Evolutionary conservation across 1,140 invertebrate genomes (phyloP), one percentile per base, ranked within the genome.

Genomic region (Drosophila punjabiensis): DNA sequence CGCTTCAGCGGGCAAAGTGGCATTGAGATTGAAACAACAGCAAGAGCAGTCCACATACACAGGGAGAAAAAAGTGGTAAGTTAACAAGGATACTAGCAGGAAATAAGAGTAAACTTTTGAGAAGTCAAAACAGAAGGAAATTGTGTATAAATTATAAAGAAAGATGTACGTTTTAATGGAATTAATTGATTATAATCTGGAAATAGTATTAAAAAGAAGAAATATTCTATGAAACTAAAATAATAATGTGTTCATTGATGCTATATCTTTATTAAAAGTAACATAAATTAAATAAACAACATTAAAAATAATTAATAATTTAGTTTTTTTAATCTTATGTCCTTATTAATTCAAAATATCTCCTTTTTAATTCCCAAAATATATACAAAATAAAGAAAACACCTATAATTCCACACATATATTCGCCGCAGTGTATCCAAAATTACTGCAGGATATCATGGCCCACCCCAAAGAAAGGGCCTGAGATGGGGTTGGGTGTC

Each of bases 1-100:
- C 79, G 64, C 63, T 67, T 60, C 45, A 45, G 28, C 80, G 41
- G 50, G 33, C 48, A 70, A 89, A 89, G 73, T 75, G 84, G 74
- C 85, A 89, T 84, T 88, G 81, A 89, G 84, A 89, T 84, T 88
- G 81, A 89, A 89, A 84, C 66, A 89, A 76, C 70, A 84, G 68
- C 63, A 76, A 71, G 45, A 83, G 59, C 37, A 56, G 35, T 35
- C 33, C 3, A 33, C 20, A 43, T 7, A 35, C 30, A 60, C 73
- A 52, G 10, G 24, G 9, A 45, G 14, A 67, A 69, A 43, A 47
- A 1, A n/a, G 1, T n/a, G 0, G 2, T 4, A 50, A 33, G 10
- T 20, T n/a, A 20, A 1, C 0, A 0, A 20, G 4, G 2, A 55
- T 55, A 14, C 35, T 20, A 5, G 2, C 2, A 35, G 13, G 14